Evolutionary conservation across 1,140 invertebrate species (phyloP).

Genomic region (Pollicipes pollicipes): DNA sequence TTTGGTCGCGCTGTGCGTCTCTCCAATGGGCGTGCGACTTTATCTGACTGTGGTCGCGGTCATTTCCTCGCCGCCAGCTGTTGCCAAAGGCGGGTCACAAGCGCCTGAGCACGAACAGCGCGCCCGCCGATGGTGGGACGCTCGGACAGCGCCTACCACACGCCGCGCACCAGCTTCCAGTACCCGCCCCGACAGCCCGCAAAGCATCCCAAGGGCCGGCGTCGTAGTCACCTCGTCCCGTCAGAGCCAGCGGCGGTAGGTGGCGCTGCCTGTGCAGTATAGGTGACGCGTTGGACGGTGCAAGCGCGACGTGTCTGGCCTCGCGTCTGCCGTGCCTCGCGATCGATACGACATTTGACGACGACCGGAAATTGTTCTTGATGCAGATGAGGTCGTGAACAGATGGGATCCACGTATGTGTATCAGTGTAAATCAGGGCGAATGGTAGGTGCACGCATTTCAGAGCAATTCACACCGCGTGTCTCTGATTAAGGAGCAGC

Average conservation of each 20-base stretch:
- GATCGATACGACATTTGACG: background rate
- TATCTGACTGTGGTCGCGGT: background rate
- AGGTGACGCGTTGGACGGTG: background rate
- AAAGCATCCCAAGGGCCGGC: constrained; percentile 34
- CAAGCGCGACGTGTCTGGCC: background rate
- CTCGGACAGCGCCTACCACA: constrained; percentile 5
- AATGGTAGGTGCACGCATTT: too few species aligned
- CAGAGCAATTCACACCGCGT: too few species aligned
- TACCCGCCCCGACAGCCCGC: constrained; percentile 16
- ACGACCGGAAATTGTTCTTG: too few species aligned
- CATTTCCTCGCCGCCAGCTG: background rate
- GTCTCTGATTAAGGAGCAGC: too few species aligned
- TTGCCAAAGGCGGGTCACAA: constrained; percentile 13
- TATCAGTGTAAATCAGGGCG: too few species aligned
- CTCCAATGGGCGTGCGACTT: too few species aligned
- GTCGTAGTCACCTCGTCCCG: constrained; percentile 84
- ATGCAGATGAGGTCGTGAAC: background rate
- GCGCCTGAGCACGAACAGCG: constrained; percentile 19
- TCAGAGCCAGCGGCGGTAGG: constrained; percentile 68
- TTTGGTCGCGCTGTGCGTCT: background rate
- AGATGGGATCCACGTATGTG: too few species aligned
- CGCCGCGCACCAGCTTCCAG: constrained; percentile 22
- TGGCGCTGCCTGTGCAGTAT: background rate
- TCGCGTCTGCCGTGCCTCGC: too few species aligned
- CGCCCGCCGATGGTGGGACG: background rate